These are phyloP conservation scores for Leuciscus idus DNA, from an alignment of 2,113 vertebrate species.

Conservation along the genomic window DNA sequence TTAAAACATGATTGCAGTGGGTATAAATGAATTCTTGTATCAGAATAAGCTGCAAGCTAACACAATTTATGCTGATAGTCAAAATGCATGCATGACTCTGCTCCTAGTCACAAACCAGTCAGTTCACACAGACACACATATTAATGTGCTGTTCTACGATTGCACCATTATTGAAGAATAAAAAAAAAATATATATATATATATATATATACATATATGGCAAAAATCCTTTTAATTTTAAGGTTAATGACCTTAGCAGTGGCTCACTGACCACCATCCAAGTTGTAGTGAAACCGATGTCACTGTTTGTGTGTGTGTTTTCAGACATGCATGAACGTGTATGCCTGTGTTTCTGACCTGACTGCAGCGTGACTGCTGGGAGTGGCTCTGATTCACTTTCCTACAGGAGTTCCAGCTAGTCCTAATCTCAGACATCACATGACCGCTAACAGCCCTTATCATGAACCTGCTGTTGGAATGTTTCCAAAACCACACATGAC, in stretches of 20 bases:
- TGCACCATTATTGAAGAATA: background rate
- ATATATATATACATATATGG: too few relatives aligned
- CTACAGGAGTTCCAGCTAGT: background rate
- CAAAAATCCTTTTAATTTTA: background rate
- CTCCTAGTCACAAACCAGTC: background rate
- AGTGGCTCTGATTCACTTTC: constrained; percentile 37
- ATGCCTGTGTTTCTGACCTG: background rate
- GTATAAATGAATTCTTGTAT: too few relatives aligned
- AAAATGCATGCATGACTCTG: background rate
- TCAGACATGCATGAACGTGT: background rate
- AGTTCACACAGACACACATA: background rate
- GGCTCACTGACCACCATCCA: background rate
- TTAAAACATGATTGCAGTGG: too few relatives aligned
- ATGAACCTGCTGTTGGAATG: background rate
- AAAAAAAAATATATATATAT: too few relatives aligned
- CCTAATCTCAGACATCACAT: constrained; percentile 34
- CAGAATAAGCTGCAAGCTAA: background rate
- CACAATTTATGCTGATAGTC: background rate
- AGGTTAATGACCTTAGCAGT: background rate
- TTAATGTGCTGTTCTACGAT: background rate
- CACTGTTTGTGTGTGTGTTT: background rate
- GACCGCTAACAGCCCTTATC: background rate
- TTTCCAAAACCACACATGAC: background rate
- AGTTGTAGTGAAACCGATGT: background rate
- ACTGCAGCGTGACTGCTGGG: constrained; percentile 16